phyloP scores from a whole-genome alignment of 2,888 invertebrate species.

The Noctua janthe region DNA sequence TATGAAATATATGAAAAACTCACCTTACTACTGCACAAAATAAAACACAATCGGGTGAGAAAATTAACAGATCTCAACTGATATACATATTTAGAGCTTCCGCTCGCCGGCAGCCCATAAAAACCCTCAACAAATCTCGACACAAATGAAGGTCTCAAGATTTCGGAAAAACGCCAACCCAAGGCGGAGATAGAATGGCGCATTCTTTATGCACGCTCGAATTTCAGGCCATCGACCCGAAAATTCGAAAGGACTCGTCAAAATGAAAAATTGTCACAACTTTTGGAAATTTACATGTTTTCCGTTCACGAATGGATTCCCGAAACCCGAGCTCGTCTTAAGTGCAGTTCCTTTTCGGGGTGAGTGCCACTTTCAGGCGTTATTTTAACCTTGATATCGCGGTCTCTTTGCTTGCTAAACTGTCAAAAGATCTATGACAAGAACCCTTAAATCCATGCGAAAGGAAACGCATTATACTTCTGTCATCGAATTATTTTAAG shows the following conservation, averaged over 20 bases:
- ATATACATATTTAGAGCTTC: slow-evolving; percentile 29
- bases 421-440: neutral
- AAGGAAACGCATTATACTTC: neutral
- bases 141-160: slow-evolving; percentile 40
- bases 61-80: slow-evolving; percentile 28
- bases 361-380: slow-evolving; percentile 47
- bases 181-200: slow-evolving; percentile 25
- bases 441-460: neutral
- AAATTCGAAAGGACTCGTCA: slow-evolving; percentile 46
- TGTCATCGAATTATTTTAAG: neutral
- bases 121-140: slow-evolving; percentile 31
- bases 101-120: neutral
- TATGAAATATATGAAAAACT: neutral
- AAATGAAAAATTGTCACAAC: slow-evolving; percentile 61
- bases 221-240: slow-evolving; percentile 43
- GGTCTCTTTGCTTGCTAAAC: slow-evolving; percentile 13
- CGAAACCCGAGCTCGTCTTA: slow-evolving; percentile 48
- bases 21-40: neutral
- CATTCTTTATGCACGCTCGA: slow-evolving; percentile 49
- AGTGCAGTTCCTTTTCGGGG: slow-evolving; percentile 54
- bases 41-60: neutral
- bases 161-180: slow-evolving; percentile 29
- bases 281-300: slow-evolving; percentile 62
- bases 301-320: slow-evolving; percentile 46
- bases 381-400: slow-evolving; percentile 39